Evolutionary conservation across 1,140 invertebrate genomes (phyloP).

Genomic region (Euura saliciscinereae): DNA sequence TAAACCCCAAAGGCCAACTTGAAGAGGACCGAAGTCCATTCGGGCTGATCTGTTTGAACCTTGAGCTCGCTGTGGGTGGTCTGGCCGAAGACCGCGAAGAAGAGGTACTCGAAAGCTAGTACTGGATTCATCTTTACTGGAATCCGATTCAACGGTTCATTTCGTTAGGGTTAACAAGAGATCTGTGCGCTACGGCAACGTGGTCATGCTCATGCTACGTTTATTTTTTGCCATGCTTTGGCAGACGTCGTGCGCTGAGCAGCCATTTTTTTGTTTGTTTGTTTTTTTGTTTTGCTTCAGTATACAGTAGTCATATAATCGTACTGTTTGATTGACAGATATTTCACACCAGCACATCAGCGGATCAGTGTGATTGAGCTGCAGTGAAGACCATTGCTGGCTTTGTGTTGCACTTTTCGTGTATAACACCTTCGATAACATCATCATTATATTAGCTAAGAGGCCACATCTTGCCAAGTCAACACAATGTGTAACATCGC

Average conservation of each 20-base stretch:
- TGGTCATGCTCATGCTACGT: conserved; percentile 56
- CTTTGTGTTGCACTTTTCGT: not conserved
- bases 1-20: conserved; percentile 93
- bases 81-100: conserved; percentile 97
- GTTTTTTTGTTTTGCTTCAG: not conserved
- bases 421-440: too few relatives aligned
- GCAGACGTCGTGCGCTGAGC: not conserved
- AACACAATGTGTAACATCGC: not conserved
- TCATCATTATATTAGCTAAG: too few relatives aligned
- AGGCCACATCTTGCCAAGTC: not conserved
- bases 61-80: conserved; percentile 87
- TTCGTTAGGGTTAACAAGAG: conserved; percentile 43
- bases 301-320: not conserved
- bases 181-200: conserved; percentile 44
- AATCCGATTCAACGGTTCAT: conserved; percentile 49
- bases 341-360: not conserved
- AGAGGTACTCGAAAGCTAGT: conserved; percentile 94
- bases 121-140: conserved; percentile 84
- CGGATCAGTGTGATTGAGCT: not conserved
- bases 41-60: conserved; percentile 67
- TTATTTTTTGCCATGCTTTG: conserved; percentile 2
- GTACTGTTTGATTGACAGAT: too few relatives aligned
- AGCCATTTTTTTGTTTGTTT: not conserved
- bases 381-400: not conserved
- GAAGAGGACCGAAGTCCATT: conserved; percentile 81